A percentile compares a stretch with the other conserved stretches of the same genome.
phyloP scores from a whole-genome alignment of 2,113 vertebrate genomes.

The Etheostoma cragini region DNA sequence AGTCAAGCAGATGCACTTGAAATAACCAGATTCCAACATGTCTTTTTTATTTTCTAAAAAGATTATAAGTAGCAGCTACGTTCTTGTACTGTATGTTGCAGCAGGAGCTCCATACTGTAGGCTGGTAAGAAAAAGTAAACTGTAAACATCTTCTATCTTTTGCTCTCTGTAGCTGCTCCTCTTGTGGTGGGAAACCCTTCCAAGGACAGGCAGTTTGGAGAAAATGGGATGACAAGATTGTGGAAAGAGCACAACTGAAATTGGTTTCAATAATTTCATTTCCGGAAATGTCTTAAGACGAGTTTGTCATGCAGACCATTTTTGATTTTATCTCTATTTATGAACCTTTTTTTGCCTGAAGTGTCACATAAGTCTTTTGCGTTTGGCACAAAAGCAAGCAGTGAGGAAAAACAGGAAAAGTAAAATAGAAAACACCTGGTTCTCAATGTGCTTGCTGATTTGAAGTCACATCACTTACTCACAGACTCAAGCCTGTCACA shows the following conservation, averaged over 20 bases:
- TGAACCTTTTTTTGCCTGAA: constrained; percentile 17
- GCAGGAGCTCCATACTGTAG: background rate
- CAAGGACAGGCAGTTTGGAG: constrained; percentile 43
- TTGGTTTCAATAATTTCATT: constrained; percentile 18
- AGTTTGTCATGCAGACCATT: constrained; percentile 21
- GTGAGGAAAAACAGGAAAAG: constrained; percentile 54
- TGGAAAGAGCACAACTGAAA: constrained; percentile 4
- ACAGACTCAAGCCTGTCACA: constrained; percentile 29
- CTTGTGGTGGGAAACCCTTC: constrained; percentile 40
- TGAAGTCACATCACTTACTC: constrained; percentile 63
- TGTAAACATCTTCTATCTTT: constrained; percentile 43
- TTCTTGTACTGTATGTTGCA: background rate
- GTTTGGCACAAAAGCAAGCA: constrained; percentile 21
- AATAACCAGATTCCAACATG: constrained; percentile 1
- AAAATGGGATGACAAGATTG: constrained; percentile 46
- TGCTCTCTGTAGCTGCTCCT: constrained; percentile 24
- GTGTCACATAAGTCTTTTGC: constrained; percentile 20
- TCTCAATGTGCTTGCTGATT: constrained; percentile 51
- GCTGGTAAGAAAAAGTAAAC: constrained; percentile 22
- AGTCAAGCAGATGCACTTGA: constrained; percentile 8
- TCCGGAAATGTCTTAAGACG: constrained; percentile 25
- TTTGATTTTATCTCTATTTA: constrained; percentile 29
- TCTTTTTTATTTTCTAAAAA: background rate
- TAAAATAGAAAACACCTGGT: constrained; percentile 72
- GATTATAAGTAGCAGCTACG: background rate